phyloP scores from a whole-genome alignment of 2,888 invertebrate species.

The Choreutis nemorana region DNA sequence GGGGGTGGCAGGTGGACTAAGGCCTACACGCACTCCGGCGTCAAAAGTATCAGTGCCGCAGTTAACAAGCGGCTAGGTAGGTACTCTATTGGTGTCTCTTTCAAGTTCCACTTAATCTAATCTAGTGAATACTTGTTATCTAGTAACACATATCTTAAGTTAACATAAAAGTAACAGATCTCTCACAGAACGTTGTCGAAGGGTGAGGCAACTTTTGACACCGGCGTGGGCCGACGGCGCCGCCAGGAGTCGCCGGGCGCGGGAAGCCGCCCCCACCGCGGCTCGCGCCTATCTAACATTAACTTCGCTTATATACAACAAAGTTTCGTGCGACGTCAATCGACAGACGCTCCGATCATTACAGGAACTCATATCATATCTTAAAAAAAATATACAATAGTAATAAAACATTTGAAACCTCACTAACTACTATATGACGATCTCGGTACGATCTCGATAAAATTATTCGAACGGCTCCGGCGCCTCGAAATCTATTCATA shows the following conservation, averaged over 20 bases:
- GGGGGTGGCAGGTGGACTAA: conserved; percentile 13
- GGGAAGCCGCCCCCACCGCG: conserved; percentile 17
- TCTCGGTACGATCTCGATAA: conserved; percentile 57
- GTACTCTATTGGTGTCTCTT: conserved; percentile 66
- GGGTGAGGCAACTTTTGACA: conserved; percentile 49
- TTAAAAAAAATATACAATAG: conserved; percentile 62
- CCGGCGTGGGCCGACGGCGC: conserved; percentile 19
- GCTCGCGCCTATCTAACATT: conserved; percentile 32
- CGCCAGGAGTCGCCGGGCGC: conserved; percentile 10
- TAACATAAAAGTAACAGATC: conserved; percentile 56
- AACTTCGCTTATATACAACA: conserved; percentile 61
- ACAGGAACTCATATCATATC: conserved; percentile 67
- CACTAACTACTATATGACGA: conserved; percentile 65
- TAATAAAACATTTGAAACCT: conserved; percentile 66
- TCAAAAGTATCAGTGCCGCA: conserved; percentile 52
- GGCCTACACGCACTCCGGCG: conserved; percentile 42
- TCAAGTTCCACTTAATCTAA: conserved; percentile 63
- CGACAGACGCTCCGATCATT: conserved; percentile 45
- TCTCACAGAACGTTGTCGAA: conserved; percentile 62
- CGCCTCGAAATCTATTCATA: conserved; percentile 63
- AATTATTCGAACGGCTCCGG: conserved; percentile 60
- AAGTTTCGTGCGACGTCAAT: conserved; percentile 39
- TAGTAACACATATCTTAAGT: conserved; percentile 51
- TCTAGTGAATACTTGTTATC: conserved; percentile 63
- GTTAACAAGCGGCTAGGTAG: conserved; percentile 64